Conservation (phyloP, 2,888 invertebrate species). For the Conomelus anceps region DNA sequence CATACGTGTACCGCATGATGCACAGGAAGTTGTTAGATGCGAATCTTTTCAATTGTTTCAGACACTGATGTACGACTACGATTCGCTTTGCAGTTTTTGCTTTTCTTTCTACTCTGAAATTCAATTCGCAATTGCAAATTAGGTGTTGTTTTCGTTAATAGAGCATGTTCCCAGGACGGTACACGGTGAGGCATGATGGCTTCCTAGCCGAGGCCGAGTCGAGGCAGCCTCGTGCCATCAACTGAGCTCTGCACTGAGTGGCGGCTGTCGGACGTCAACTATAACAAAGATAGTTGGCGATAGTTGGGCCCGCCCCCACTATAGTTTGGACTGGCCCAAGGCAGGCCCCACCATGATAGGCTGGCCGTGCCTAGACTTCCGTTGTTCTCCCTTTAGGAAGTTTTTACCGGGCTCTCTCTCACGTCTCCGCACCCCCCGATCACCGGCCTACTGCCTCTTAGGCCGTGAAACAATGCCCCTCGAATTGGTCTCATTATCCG, state of each 20-base stretch:
- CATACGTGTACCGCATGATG: too few species aligned
- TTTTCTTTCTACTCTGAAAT: not conserved
- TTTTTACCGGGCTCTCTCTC: not conserved
- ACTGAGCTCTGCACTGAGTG: too few species aligned
- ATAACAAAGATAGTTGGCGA: not conserved
- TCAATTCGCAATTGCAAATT: not conserved
- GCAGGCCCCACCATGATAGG: not conserved
- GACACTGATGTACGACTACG: not conserved
- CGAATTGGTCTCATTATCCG: constrained; percentile 4
- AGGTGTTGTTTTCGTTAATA: not conserved
- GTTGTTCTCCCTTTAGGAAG: not conserved
- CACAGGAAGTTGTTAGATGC: not conserved
- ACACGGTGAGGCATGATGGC: not conserved
- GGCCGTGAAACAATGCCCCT: not conserved
- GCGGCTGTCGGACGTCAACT: not conserved
- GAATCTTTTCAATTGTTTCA: not conserved
- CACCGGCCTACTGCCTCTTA: not conserved
- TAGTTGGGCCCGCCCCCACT: not conserved
- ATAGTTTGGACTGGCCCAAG: not conserved
- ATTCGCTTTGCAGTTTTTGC: not conserved
- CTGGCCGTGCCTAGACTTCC: not conserved
- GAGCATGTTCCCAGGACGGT: not conserved
- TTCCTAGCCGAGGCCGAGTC: not conserved
- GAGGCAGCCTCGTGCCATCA: not conserved
- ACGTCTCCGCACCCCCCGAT: not conserved